Evolutionary conservation across 2,797 vertebrate species (phyloP), one percentile per base, ranked within the genome.

Genomic region (Danio choprae): DNA sequence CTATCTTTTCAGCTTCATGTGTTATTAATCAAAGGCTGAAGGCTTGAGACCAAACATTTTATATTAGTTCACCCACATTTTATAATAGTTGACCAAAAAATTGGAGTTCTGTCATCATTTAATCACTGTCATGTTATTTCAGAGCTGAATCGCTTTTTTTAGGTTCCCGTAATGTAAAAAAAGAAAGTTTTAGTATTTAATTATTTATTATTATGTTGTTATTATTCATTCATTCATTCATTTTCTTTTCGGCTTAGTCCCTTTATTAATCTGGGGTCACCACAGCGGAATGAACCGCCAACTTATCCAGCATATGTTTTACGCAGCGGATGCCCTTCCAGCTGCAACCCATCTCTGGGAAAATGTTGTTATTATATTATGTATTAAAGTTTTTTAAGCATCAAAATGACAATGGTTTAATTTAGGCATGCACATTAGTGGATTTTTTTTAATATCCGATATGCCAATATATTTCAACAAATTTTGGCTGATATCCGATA

Each of bases 21-120:
- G 55, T 46, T 59, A 29, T 73, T 46, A 36, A n/a, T 59, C 38
- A 59, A 44, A 72, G 40, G 13, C 70, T 46, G 13, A 40, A 58
- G 13, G 18, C 40, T 58, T 3, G 18, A 44, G 70, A 59, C 53
- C 53, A 59, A 71, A 59, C 41, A 59, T 59, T 58, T 73, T 73
- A 36, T 15, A 44, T 56, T 16, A 58, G 51, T 72, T 43, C 51
- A 56, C 12, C 53, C 69, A 55, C 38, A 41, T 55, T 55, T 41
- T 43, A 58, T 15, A 58, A 72, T 36, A 18, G 46, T 51, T 69
- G 29, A 70, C 48, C 16, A 36, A 53, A 53, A 7, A 53, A 53
- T 53, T 11, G 1, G 13, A 46, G 22, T 36, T 73, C 5, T 7
- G 40, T 73, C 55, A 59, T 73, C 20, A 11, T 16, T 59, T 73